Evolutionary conservation across 2,113 vertebrate genomes (phyloP), one percentile per base, ranked within the genome.

Genomic region (Vidua chalybeata): DNA sequence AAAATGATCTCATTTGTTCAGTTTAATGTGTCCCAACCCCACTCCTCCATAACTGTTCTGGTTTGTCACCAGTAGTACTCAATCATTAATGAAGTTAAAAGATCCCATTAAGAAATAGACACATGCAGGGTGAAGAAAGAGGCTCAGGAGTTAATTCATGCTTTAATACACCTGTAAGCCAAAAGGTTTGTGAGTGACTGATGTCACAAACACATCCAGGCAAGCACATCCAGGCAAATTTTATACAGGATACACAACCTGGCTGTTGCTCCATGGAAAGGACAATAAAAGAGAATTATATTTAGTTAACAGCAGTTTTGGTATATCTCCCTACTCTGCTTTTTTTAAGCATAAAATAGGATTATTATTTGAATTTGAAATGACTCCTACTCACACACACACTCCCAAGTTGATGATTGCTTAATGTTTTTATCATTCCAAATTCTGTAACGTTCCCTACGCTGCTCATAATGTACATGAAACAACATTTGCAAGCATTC

Each of bases 61-160:
- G 66, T 71, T 66, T 37, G 72, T 23, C 72, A 52, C 51, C 48
- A 52, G 35, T 7, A 24, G 30, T 16, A 43, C 5, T 37, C 46
- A 35, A 15, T 21, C 46, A 62, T 43, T 59, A 80, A 52, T 22
- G 46, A 91, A 55, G 28, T 48, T 35, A 76, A 77, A 93, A 64
- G n/a, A 85, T 41, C 16, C 16, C 59, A 62, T n/a, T 30, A 66
- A 39, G 43, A 90, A 30, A 62, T 16, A 69, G 90, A 61, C 21
- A 79, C 4, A 11, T 2, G 6, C 14, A 56, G 13, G 9, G 15
- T 41, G 30, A 79, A 56, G 26, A 78, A 76, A 37, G 20, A 74
- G n/a, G 24, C 6, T 61, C 11, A 0, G 31, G 16, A 81, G 13
- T 3, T 2, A 54, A 45, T 20, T 77, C 14, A 22, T 0, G 1